Base-by-base conservation (phyloP, 2,113 vertebrate genomes). In the Bombycilla garrulus region DNA sequence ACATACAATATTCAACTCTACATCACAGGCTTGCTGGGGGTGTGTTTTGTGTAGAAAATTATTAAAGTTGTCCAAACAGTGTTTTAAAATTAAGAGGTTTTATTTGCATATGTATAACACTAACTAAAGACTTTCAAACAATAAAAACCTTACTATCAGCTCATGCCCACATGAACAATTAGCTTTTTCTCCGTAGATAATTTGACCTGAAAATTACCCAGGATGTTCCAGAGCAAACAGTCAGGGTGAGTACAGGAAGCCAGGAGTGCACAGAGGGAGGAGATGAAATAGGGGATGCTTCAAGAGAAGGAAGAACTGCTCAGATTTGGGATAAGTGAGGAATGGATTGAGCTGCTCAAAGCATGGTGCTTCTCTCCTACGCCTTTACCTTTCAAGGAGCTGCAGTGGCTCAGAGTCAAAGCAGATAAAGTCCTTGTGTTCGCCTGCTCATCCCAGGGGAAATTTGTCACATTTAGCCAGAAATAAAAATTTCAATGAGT, bases 201-300 rank as follows among this genome's bases (percentile, higher is more conserved):
- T 77, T 66, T 74, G 60, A 74, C 71, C 60, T 64, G 62, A 40
- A 83, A 81, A 86, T 82, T 78, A 64, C 38, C 36, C 40, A 29
- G 65, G 21, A 19, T 48, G 22, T 73, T 90, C 70, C 54, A 67
- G 50, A 66, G 23, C 3, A 10, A 62, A 36, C 6, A 22, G 17
- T 2, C 0, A 0, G 54, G 36, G 12, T 29, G 29, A 76, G 21
- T 9, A 36, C 0, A 3, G 86, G 56, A 67, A 74, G 22, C 12
- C 5, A 4, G 56, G 14, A 61, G 29, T 2, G 8, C 28, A 12
- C 5, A 15, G 5, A 15, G 53, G 2, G 8, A 11, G 15, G n/a
- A 80, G 22, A 23, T 18, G 23, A 51, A 33, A n/a, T 44, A 54
- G 7, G 51, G 22, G 22, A 7, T 60, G 38, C 21, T 70, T 62